Conservation (phyloP, 1,140 invertebrate species). For the Drosophila punjabiensis region DNA sequence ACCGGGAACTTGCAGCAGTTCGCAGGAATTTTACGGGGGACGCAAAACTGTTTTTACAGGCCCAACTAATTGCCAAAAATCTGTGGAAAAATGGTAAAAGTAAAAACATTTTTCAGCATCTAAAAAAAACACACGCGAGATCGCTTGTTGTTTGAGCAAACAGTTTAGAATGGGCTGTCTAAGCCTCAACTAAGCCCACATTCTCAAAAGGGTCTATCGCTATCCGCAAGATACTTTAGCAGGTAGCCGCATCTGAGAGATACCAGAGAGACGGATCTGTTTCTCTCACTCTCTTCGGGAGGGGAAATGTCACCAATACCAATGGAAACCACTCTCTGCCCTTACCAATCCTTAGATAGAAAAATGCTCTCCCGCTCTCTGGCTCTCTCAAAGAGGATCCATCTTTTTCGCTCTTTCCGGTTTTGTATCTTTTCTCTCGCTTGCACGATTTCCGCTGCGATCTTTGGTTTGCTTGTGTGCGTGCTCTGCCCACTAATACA, state of each 20-base stretch:
- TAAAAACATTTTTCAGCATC: constrained; percentile 28
- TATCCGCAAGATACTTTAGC: constrained; percentile 44
- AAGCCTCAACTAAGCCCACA: constrained; percentile 63
- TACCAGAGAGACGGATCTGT: constrained; percentile 17
- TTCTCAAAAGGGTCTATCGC: constrained; percentile 38
- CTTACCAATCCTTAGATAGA: constrained; percentile 12
- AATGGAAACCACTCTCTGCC: not conserved
- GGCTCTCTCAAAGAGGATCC: not conserved
- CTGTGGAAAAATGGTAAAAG: constrained; percentile 52
- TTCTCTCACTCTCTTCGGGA: constrained; percentile 4
- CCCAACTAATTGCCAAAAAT: constrained; percentile 75
- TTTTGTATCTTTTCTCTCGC: constrained; percentile 33
- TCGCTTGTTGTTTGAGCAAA: constrained; percentile 63
- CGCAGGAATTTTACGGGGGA: constrained; percentile 17
- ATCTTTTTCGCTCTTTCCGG: not conserved
- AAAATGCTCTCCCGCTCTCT: constrained; percentile 38
- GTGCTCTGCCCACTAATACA: constrained; percentile 67
- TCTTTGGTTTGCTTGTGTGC: constrained; percentile 47
- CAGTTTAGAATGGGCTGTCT: constrained; percentile 55
- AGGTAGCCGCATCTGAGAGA: constrained; percentile 49
- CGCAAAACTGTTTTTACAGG: constrained; percentile 66
- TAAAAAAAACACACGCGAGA: constrained; percentile 61
- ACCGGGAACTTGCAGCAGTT: constrained; percentile 10
- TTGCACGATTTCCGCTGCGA: constrained; percentile 55
- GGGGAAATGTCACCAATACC: constrained; percentile 66